These are phyloP conservation scores for Neolamprologus kungweensis DNA, from an alignment of 2,113 vertebrate genomes.

Conservation along the genomic window DNA sequence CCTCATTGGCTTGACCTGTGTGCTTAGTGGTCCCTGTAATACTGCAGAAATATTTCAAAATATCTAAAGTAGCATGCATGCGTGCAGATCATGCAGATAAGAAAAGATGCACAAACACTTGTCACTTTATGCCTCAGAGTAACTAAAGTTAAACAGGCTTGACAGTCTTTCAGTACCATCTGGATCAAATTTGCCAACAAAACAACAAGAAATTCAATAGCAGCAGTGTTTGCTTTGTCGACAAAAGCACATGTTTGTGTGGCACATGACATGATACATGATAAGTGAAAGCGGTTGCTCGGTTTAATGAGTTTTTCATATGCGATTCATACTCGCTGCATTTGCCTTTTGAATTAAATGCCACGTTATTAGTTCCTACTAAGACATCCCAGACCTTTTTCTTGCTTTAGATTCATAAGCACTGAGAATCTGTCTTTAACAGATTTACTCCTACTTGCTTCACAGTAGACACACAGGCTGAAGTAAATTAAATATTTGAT, in stretches of 20 bases:
- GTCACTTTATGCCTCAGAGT: not conserved
- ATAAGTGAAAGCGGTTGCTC: not conserved
- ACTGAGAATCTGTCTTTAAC: not conserved
- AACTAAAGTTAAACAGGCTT: not conserved
- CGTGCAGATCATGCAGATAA: not conserved
- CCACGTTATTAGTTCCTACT: not conserved
- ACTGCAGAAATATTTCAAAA: not conserved
- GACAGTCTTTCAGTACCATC: not conserved
- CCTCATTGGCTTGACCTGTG: not conserved
- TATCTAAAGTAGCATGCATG: not conserved
- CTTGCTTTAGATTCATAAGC: not conserved
- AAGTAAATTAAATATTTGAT: not conserved
- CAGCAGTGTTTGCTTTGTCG: not conserved
- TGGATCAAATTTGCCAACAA: conserved; percentile 3
- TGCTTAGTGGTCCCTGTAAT: not conserved
- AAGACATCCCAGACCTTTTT: not conserved
- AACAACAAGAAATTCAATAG: not conserved
- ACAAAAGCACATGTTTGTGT: not conserved
- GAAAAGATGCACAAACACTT: not conserved
- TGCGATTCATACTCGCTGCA: not conserved
- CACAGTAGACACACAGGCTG: not conserved
- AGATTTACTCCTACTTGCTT: not conserved
- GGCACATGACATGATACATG: not conserved
- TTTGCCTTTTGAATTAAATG: not conserved
- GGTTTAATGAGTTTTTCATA: not conserved